These are phyloP conservation scores for Apus apus DNA, from an alignment of 2,113 vertebrate species.

Conservation along the genomic window DNA sequence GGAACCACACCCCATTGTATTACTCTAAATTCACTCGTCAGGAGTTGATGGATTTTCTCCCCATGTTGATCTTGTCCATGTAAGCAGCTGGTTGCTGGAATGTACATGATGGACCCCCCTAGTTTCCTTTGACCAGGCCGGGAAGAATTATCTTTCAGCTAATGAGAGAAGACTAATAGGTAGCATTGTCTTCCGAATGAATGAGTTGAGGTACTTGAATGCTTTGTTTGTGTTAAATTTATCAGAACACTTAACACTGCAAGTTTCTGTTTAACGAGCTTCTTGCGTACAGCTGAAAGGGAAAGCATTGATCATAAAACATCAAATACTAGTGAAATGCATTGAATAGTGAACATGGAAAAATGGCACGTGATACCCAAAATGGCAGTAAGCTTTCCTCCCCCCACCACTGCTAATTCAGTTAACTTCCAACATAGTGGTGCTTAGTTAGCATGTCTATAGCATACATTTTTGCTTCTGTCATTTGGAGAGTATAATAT, in stretches of 20 bases:
- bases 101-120: fast-evolving
- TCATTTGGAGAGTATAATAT: neutral
- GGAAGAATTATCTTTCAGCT: neutral
- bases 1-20: slow-evolving; percentile 16
- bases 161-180: neutral
- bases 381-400: neutral
- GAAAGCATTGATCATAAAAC: neutral
- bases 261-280: neutral
- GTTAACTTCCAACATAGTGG: neutral
- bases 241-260: neutral
- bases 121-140: neutral
- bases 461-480: neutral
- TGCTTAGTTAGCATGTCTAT: fast-evolving
- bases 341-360: neutral
- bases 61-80: neutral
- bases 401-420: neutral
- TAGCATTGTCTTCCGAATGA: neutral
- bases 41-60: neutral
- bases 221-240: neutral
- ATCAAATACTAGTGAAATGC: neutral
- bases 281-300: neutral
- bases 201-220: neutral
- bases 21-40: neutral
- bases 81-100: neutral
- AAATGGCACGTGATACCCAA: neutral